Evolutionary conservation across 2,797 vertebrate genomes (phyloP).

Genomic region (Acrossocheilus wenchowensis): DNA sequence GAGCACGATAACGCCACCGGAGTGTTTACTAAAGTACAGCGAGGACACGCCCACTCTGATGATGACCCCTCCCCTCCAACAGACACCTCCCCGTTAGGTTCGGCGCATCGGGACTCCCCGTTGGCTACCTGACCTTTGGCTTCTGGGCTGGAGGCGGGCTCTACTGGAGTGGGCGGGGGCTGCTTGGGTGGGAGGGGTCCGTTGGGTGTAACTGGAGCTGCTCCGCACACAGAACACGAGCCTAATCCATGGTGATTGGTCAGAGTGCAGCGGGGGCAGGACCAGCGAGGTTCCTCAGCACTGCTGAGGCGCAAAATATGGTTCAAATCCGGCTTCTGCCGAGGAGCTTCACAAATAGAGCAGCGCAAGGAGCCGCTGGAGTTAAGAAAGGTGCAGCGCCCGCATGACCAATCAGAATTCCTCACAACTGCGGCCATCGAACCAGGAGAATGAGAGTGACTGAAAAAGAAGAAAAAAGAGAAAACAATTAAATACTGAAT

Average conservation of each 20-base stretch:
- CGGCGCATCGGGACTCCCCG: slow-evolving; percentile 61
- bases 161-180: slow-evolving; percentile 59
- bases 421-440: slow-evolving; percentile 89
- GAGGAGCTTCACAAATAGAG: slow-evolving; percentile 96
- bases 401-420: slow-evolving; percentile 91
- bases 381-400: slow-evolving; percentile 97
- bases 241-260: slow-evolving; percentile 90
- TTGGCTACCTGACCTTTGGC: slow-evolving; percentile 73
- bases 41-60: slow-evolving; percentile 90
- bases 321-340: slow-evolving; percentile 95
- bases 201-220: slow-evolving; percentile 69
- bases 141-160: slow-evolving; percentile 72
- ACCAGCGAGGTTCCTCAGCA: slow-evolving; percentile 89
- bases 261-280: slow-evolving; percentile 93
- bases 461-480: slow-evolving; percentile 60
- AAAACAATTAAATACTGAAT: neutral
- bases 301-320: slow-evolving; percentile 95
- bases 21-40: slow-evolving; percentile 95
- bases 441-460: slow-evolving; percentile 90
- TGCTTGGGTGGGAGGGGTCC: slow-evolving; percentile 68
- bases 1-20: slow-evolving; percentile 92
- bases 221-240: slow-evolving; percentile 90
- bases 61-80: slow-evolving; percentile 44
- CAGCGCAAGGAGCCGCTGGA: slow-evolving; percentile 89
- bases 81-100: slow-evolving; percentile 40